Evolutionary conservation across 2,797 vertebrate genomes (phyloP).

Genomic region (Tragelaphus eurycerus): DNA sequence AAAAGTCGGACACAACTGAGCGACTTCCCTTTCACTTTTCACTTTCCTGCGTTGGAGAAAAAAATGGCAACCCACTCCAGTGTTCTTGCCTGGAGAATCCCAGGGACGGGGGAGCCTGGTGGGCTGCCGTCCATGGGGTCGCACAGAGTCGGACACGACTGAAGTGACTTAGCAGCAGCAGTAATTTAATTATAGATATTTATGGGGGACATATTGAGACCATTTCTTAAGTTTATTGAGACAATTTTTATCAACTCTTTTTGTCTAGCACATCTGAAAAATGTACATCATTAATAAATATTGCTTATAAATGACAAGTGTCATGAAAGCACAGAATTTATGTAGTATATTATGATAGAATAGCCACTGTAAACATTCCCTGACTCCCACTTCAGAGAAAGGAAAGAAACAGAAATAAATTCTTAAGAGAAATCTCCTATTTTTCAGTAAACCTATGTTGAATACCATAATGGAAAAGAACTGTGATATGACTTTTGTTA

Average conservation of each 20-base stretch:
- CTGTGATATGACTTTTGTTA: background rate
- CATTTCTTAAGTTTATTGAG: background rate
- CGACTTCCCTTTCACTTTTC: no score
- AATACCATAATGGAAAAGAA: background rate
- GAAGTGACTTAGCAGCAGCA: no score
- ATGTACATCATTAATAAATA: background rate
- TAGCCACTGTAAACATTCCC: background rate
- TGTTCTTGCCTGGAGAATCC: no score
- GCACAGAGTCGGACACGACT: no score
- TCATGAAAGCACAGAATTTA: background rate
- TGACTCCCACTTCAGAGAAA: background rate
- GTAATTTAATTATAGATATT: background rate
- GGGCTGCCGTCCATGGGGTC: no score
- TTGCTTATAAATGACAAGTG: background rate
- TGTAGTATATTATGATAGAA: background rate
- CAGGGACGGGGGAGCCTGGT: no score
- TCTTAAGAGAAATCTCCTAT: background rate
- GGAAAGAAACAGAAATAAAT: background rate
- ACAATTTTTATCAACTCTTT: background rate
- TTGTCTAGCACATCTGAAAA: background rate
- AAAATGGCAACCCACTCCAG: no score
- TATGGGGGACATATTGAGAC: background rate
- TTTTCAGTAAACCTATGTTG: background rate
- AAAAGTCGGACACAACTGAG: no score
- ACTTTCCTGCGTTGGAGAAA: no score